A percentile compares a stretch with the other conserved stretches of the same genome.
These are phyloP conservation scores for Cephus runcator DNA, from an alignment of 2,888 invertebrate genomes.

Conservation along the genomic window DNA sequence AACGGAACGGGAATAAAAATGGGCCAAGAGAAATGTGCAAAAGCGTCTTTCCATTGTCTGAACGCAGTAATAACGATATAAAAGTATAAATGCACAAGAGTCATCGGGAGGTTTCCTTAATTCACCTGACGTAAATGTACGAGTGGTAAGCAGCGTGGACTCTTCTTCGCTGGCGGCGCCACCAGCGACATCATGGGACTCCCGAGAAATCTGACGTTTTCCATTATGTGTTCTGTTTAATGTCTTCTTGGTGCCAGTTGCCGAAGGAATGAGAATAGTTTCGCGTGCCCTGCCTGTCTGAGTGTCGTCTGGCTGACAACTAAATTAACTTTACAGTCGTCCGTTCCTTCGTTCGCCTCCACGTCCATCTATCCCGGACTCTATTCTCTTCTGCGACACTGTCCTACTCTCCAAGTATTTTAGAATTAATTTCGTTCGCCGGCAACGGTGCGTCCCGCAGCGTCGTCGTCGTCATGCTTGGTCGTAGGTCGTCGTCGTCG, in stretches of 20 bases:
- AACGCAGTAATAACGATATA: no score
- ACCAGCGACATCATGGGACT: slow-evolving; percentile 19
- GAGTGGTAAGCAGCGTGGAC: no score
- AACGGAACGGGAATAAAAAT: not conserved
- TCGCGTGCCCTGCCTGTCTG: slow-evolving; percentile 30
- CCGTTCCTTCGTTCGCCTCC: slow-evolving; percentile 23
- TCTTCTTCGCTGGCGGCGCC: not conserved
- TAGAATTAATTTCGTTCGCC: slow-evolving; percentile 35
- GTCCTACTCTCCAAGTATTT: slow-evolving; percentile 39
- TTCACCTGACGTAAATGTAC: no score
- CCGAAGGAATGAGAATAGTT: slow-evolving; percentile 42
- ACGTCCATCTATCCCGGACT: slow-evolving; percentile 7
- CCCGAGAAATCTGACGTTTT: slow-evolving; percentile 41
- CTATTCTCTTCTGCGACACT: slow-evolving; percentile 17
- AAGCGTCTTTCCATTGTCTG: no score
- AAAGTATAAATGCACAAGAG: no score
- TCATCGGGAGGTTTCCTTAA: no score
- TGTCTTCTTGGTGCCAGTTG: slow-evolving; percentile 33
- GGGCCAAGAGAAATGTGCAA: not conserved
- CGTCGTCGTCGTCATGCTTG: slow-evolving; percentile 15
- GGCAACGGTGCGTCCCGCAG: not conserved
- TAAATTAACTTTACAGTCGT: slow-evolving; percentile 38
- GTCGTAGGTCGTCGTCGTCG: not conserved
- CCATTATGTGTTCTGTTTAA: slow-evolving; percentile 42
- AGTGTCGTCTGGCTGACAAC: slow-evolving; percentile 21